A percentile compares a stretch with the other conserved stretches of the same genome.
phyloP scores from a whole-genome alignment of 2,113 vertebrate species.

The Chascanopsetta lugubris region DNA sequence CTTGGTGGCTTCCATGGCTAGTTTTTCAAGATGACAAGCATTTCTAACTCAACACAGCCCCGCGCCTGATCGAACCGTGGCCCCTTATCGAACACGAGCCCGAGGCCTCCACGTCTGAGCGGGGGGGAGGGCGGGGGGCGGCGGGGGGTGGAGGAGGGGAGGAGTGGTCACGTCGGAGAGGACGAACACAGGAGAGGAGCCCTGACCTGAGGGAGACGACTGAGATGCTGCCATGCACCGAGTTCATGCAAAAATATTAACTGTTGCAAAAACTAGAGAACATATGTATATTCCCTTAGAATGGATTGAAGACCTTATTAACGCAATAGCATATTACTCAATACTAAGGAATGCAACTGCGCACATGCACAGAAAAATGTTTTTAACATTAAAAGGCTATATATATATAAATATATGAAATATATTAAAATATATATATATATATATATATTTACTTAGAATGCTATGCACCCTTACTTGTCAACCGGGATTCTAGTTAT shows the following conservation, averaged over 20 bases:
- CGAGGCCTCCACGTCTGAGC: slow-evolving; percentile 51
- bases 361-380: slow-evolving; percentile 86
- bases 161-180: slow-evolving; percentile 25
- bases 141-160: no score
- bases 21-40: slow-evolving; percentile 68
- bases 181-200: slow-evolving; percentile 29
- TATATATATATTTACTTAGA: slow-evolving; percentile 85
- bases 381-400: slow-evolving; percentile 84
- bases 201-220: slow-evolving; percentile 58
- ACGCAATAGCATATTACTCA: slow-evolving; percentile 85
- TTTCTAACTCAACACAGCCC: slow-evolving; percentile 73
- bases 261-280: slow-evolving; percentile 83
- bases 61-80: slow-evolving; percentile 35
- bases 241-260: slow-evolving; percentile 84
- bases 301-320: slow-evolving; percentile 84
- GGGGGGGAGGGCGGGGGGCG: no score
- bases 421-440: slow-evolving; percentile 76
- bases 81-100: slow-evolving; percentile 61
- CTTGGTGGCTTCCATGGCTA: slow-evolving; percentile 51
- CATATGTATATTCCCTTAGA: slow-evolving; percentile 84
- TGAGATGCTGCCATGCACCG: slow-evolving; percentile 70
- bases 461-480: slow-evolving; percentile 86
- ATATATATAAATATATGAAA: slow-evolving; percentile 73
- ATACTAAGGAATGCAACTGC: slow-evolving; percentile 86
- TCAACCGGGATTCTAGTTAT: slow-evolving; percentile 83